Percentiles rank a stretch among this genome's conserved stretches.
phyloP scores from a whole-genome alignment of 2,888 invertebrate species.

The Rhogogaster chlorosoma region DNA sequence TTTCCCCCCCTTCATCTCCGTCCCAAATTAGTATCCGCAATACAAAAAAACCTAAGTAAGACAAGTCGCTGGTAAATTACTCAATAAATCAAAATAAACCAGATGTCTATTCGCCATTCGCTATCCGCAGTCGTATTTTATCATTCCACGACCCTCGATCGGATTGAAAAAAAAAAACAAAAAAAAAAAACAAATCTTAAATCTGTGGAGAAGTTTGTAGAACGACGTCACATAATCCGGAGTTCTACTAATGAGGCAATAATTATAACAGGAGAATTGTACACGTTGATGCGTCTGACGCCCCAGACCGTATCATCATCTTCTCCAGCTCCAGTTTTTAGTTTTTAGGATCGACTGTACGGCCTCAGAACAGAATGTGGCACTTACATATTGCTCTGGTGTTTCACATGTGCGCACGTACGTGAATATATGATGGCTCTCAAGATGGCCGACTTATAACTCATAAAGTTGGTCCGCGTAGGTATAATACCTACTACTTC shows the following conservation, averaged over 20 bases:
- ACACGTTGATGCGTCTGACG: neutral
- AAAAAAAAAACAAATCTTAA: neutral
- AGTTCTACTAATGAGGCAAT: neutral
- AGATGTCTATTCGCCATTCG: neutral
- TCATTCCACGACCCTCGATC: neutral
- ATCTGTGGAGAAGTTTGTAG: neutral
- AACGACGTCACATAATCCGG: neutral
- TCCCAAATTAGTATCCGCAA: neutral
- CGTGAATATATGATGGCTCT: constrained; percentile 74
- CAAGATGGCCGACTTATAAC: constrained; percentile 77
- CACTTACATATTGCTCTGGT: constrained; percentile 71
- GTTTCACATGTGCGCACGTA: constrained; percentile 71
- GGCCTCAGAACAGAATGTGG: constrained; percentile 70
- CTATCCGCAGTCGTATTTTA: neutral
- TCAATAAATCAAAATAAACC: neutral
- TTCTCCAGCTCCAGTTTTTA: constrained; percentile 24
- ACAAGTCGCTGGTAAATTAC: neutral
- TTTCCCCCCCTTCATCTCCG: neutral
- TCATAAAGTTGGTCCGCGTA: constrained; percentile 72
- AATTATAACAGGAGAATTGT: too few species aligned
- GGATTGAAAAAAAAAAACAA: neutral
- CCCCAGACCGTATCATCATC: neutral
- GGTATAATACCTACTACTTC: constrained; percentile 22
- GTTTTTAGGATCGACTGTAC: constrained; percentile 71
- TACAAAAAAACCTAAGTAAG: neutral